These are phyloP conservation scores for Shargacucullia verbasci DNA, from an alignment of 2,888 invertebrate species.

Conservation along the genomic window DNA sequence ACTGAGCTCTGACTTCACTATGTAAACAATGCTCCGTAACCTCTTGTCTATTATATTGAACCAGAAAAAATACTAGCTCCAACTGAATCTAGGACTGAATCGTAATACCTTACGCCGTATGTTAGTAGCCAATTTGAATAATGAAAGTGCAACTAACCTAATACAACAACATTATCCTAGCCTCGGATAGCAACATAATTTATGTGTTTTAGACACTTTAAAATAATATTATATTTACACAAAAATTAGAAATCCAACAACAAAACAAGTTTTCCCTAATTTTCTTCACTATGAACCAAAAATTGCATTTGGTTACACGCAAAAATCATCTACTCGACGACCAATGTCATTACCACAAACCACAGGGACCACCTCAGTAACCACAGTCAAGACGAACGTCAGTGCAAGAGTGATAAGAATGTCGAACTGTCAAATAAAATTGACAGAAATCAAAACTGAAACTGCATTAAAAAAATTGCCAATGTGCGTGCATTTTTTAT, in stretches of 20 bases:
- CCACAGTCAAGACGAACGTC: too few species aligned
- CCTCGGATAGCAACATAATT: constrained; percentile 12
- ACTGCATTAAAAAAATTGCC: too few species aligned
- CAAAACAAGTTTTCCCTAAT: constrained; percentile 11
- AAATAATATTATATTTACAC: constrained; percentile 4
- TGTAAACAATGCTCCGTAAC: constrained; percentile 34
- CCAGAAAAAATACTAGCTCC: constrained; percentile 11
- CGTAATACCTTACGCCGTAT: constrained; percentile 6
- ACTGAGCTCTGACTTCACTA: constrained; percentile 7
- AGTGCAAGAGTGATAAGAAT: too few species aligned
- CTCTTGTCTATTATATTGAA: background rate
- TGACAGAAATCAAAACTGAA: too few species aligned
- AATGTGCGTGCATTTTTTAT: too few species aligned
- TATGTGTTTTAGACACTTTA: constrained; percentile 18
- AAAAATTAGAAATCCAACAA: constrained; percentile 1
- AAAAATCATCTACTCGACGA: background rate
- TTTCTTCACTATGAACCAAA: background rate
- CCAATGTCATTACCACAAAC: too few species aligned
- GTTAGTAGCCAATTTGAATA: constrained; percentile 30
- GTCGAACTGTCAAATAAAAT: too few species aligned
- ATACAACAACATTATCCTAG: constrained; percentile 32
- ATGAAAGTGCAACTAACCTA: constrained; percentile 46
- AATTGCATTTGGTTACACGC: constrained; percentile 2
- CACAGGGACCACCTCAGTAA: too few species aligned
- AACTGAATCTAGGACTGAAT: constrained; percentile 4